Evolutionary conservation across 2,113 vertebrate species (phyloP), one percentile per base, ranked within the genome.

Genomic region (Halichoeres trimaculatus): DNA sequence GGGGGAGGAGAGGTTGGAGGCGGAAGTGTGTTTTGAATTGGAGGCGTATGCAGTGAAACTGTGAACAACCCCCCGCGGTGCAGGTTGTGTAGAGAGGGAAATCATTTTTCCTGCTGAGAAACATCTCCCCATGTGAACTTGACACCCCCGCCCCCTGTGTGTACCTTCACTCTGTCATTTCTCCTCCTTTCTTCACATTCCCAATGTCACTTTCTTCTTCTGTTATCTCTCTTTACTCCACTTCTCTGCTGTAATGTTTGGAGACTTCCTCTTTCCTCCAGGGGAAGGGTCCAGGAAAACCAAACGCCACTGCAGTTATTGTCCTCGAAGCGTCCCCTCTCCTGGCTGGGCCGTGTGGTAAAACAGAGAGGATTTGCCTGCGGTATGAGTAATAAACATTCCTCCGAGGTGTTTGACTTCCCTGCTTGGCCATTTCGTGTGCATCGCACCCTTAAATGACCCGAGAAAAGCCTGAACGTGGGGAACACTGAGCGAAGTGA

Each of bases 11-110:
- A 82, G 78, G 65, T 76, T 69, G 81, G 78, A 83, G 79, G 74
- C 45, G 81, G 84, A 89, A 85, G 74, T 79, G 63, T 79, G 71
- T 90, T 85, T 77, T 76, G 75, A 85, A 83, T 84, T 40, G 26
- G 63, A 87, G 86, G 84, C 55, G 65, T 75, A 69, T 22, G 72
- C 75, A 40, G 79, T 52, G 60, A 75, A 80, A 80, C 73, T 73
- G 85, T 82, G 85, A 78, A 89, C 88, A 86, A 80, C 80, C 84
- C 89, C 89, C 84, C 57, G 87, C 69, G 78, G 91, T 88, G 85
- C 82, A 73, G 76, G 53, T 84, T 78, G 74, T 87, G 85, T 78
- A 75, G 73, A 88, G 82, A 81, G 65, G 87, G 80, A 89, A 92
- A 90, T 87, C 12, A 56, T 87, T 92, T 78, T 85, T 85, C 85